Conservation (phyloP, 1,140 invertebrate genomes). For the Schlechtendalia chinensis region DNA sequence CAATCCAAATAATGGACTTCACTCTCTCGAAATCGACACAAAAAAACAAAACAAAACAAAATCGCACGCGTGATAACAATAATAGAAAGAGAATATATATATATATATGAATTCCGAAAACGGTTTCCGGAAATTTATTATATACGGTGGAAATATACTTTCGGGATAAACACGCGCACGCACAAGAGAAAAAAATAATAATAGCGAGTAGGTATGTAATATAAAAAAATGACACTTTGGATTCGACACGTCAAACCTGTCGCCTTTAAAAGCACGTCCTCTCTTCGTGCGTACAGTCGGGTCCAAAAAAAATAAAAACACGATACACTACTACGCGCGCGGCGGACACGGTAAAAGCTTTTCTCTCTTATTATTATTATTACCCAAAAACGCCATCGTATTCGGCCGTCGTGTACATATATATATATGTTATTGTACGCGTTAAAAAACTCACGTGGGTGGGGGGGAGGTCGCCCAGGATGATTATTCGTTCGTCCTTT, state of each 20-base stretch:
- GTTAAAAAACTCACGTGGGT: too few relatives aligned
- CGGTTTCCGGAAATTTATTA: neutral
- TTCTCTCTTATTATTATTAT: slow-evolving; percentile 27
- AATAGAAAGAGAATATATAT: neutral
- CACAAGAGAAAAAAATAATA: too few relatives aligned
- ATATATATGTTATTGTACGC: too few relatives aligned
- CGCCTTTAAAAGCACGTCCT: slow-evolving; percentile 16
- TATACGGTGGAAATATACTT: neutral
- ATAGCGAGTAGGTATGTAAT: too few relatives aligned
- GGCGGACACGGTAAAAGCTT: slow-evolving; percentile 9
- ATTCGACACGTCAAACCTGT: slow-evolving; percentile 27
- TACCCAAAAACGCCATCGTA: neutral
- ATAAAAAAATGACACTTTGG: slow-evolving; percentile 4
- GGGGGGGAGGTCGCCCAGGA: neutral
- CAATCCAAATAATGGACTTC: neutral
- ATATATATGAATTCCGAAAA: neutral
- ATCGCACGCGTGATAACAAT: neutral
- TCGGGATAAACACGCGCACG: neutral
- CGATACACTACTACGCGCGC: too few relatives aligned
- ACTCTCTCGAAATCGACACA: neutral
- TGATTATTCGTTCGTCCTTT: slow-evolving; percentile 20
- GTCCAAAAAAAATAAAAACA: neutral
- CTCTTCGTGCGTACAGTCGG: neutral
- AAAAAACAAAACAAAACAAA: neutral
- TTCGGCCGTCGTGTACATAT: neutral